Evolutionary conservation across 2,797 vertebrate genomes (phyloP).

Genomic region (Megaceryle alcyon): DNA sequence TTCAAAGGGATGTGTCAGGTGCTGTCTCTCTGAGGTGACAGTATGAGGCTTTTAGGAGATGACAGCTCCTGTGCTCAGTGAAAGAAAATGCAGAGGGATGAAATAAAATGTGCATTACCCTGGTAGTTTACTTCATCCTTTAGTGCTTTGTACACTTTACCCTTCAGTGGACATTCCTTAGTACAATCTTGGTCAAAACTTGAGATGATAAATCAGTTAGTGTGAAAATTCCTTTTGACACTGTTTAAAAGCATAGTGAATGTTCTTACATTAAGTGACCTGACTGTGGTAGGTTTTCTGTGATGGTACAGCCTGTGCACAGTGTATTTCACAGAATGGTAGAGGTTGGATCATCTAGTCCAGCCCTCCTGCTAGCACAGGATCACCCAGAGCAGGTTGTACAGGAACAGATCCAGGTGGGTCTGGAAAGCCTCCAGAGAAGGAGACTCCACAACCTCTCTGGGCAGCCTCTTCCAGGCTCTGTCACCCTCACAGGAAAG

Average conservation of each 20-base stretch:
- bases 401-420: neutral
- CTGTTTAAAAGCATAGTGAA: neutral
- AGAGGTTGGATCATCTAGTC: neutral
- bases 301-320: neutral
- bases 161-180: neutral
- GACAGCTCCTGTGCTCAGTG: neutral
- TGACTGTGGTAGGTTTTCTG: neutral
- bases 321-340: neutral
- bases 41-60: conserved; percentile 7
- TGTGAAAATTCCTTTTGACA: neutral
- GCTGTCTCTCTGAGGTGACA: neutral
- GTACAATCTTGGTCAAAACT: neutral
- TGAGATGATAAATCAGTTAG: neutral
- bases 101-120: neutral
- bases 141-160: neutral
- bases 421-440: neutral
- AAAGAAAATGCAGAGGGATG: neutral
- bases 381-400: neutral
- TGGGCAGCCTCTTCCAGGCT: neutral
- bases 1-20: neutral
- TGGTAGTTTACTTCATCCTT: neutral
- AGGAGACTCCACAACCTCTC: neutral
- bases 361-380: neutral
- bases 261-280: neutral
- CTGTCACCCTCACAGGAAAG: neutral